Conservation (phyloP, 2,888 invertebrate species). For the Julus scandinavius region DNA sequence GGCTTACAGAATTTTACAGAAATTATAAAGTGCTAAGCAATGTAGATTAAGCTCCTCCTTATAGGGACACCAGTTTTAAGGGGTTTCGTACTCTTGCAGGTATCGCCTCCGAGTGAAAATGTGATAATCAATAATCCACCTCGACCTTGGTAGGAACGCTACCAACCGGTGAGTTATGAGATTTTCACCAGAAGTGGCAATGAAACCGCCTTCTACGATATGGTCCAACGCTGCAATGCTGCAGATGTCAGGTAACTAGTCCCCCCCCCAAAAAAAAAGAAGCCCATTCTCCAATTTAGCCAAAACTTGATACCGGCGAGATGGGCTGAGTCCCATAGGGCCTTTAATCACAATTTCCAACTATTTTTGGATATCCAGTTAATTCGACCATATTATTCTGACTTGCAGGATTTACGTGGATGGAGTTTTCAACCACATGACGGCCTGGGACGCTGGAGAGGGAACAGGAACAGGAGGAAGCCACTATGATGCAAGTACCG, state of each 20-base stretch:
- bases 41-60: no score
- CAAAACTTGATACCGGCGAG: no score
- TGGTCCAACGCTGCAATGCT: conserved; percentile 67
- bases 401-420: conserved; percentile 83
- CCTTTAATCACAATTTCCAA: no score
- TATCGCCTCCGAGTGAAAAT: conserved; percentile 82
- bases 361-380: no score
- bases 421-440: conserved; percentile 88
- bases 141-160: conserved; percentile 66
- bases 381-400: no score
- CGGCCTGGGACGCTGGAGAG: conserved; percentile 68
- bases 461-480: conserved; percentile 73
- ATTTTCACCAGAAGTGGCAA: conserved; percentile 65
- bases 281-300: no score
- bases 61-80: no score
- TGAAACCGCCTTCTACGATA: conserved; percentile 64
- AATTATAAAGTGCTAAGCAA: no score
- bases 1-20: no score
- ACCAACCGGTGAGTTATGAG: conserved; percentile 67
- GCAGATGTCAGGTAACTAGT: conserved; percentile 64
- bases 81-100: conserved; percentile 69
- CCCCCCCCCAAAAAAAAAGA: no score
- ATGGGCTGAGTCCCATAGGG: no score
- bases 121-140: conserved; percentile 67
- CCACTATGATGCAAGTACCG: conserved; percentile 68